These are phyloP conservation scores for Crypturellus tataupa DNA, from an alignment of 2,797 vertebrate species.

Conservation along the genomic window DNA sequence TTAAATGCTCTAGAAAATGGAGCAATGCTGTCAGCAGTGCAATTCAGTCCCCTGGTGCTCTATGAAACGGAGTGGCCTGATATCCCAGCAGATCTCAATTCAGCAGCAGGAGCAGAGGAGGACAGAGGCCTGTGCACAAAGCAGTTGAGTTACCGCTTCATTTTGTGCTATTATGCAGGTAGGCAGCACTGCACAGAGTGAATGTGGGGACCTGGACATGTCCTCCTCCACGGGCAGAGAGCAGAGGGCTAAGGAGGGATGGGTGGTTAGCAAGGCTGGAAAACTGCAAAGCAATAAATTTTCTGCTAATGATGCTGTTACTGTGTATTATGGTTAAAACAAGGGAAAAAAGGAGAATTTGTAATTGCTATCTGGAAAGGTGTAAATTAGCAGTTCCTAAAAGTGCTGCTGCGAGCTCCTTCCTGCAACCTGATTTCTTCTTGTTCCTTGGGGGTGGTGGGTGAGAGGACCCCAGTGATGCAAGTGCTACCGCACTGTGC, in stretches of 20 bases:
- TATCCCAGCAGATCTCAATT: not conserved
- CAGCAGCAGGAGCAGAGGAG: not conserved
- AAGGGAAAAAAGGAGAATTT: accelerated
- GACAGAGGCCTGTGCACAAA: not conserved
- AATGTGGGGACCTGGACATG: not conserved
- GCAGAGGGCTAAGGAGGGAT: not conserved
- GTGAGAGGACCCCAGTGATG: not conserved
- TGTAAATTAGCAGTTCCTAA: not conserved
- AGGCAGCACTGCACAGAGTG: not conserved
- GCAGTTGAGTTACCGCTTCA: not conserved
- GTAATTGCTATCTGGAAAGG: not conserved
- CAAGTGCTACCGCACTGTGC: accelerated
- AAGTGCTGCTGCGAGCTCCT: not conserved
- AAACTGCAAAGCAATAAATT: not conserved
- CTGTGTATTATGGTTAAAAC: accelerated
- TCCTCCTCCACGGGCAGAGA: not conserved
- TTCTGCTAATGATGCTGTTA: not conserved
- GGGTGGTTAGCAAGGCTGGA: not conserved
- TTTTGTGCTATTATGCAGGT: not conserved
- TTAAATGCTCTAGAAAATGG: accelerated
- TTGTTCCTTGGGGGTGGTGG: accelerated
- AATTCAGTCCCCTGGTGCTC: not conserved
- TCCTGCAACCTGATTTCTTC: not conserved
- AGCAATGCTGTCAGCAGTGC: too few species aligned
- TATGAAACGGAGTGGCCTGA: not conserved